Conservation (phyloP, 2,888 invertebrate genomes). For the Apamea monoglypha region DNA sequence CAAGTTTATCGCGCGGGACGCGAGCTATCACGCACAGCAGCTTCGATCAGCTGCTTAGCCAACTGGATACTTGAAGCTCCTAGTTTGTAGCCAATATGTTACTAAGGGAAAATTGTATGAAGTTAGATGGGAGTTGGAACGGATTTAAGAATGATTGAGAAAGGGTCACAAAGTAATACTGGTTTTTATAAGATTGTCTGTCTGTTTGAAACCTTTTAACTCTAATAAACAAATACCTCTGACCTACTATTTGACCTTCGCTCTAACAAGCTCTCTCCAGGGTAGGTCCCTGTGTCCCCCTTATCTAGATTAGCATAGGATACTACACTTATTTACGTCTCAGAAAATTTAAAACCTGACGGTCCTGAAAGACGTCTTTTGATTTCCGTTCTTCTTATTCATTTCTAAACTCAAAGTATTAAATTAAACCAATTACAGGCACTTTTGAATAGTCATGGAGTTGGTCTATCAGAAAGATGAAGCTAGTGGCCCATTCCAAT, state of each 20-base stretch:
- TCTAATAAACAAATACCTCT: no score
- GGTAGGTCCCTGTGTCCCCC: no score
- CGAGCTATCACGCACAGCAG: slow-evolving; percentile 49
- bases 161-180: background rate
- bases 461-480: background rate
- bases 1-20: slow-evolving; percentile 40
- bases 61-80: slow-evolving; percentile 38
- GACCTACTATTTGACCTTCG: background rate
- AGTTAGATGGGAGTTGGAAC: background rate
- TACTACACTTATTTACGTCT: background rate
- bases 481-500: background rate
- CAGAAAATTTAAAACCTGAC: background rate
- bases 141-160: background rate
- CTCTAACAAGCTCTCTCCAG: background rate
- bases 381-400: background rate
- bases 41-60: slow-evolving; percentile 56
- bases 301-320: background rate
- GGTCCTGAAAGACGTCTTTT: background rate
- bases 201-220: background rate
- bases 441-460: background rate
- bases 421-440: background rate
- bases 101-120: background rate
- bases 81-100: background rate
- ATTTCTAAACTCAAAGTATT: background rate
- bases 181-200: background rate